phyloP scores from a whole-genome alignment of 64 coral and sea anemone genomes.

The Stichodactyla mertensii region DNA sequence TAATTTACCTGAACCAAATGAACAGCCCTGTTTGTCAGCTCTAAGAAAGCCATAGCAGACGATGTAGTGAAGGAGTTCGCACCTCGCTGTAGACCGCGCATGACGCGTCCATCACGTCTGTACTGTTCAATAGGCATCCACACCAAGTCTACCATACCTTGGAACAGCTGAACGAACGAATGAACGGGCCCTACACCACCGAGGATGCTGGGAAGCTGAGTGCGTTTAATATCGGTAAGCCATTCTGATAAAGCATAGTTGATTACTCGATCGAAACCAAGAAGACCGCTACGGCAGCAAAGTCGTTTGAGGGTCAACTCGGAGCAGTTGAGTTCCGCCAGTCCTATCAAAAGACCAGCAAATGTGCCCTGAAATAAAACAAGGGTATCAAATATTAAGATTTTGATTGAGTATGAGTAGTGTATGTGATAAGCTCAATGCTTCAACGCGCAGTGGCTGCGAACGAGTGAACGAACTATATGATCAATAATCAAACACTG shows the following conservation, averaged over 20 bases:
- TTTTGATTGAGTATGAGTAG: too few relatives aligned
- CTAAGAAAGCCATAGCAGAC: constrained; percentile 95
- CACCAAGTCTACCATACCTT: constrained; percentile 85
- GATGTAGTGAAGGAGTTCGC: constrained; percentile 96
- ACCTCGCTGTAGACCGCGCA: constrained; percentile 85
- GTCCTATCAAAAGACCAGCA: constrained; percentile 82
- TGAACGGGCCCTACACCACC: constrained; percentile 95
- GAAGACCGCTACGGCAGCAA: constrained; percentile 77
- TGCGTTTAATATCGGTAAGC: constrained; percentile 82
- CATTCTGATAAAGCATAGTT: constrained; percentile 87
- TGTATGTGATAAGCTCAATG: too few relatives aligned
- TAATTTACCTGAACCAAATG: constrained; percentile 86
- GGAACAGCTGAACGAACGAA: constrained; percentile 89
- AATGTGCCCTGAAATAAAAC: constrained; percentile 65
- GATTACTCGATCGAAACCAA: constrained; percentile 88
- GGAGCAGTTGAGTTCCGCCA: constrained; percentile 89
- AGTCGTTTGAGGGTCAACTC: constrained; percentile 89
- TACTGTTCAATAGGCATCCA: constrained; percentile 99
- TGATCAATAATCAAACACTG: too few relatives aligned
- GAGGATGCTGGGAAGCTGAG: constrained; percentile 78
- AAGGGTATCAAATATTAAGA: background rate
- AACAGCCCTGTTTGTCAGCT: constrained; percentile 87
- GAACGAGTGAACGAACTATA: too few relatives aligned
- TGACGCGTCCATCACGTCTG: constrained; percentile 87
- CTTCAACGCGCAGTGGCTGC: too few relatives aligned